A percentile compares a stretch with the other conserved stretches of the same genome.
These are phyloP conservation scores for Diuraphis noxia DNA, from an alignment of 1,140 invertebrate genomes.

Conservation along the genomic window DNA sequence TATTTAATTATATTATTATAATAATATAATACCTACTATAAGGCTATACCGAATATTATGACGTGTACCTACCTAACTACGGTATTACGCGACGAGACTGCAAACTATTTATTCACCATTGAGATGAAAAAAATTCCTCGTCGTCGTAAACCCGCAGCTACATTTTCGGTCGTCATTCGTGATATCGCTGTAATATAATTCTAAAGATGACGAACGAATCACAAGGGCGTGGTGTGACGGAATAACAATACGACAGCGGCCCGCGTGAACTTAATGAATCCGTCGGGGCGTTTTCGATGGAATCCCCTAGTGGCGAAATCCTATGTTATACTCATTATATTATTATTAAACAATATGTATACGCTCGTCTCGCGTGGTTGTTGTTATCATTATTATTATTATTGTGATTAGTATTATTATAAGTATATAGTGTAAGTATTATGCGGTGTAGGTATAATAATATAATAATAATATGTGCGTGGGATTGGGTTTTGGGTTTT, in stretches of 20 bases:
- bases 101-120: not conserved
- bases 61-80: not conserved
- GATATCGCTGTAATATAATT: constrained; percentile 40
- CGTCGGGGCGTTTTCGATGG: constrained; percentile 18
- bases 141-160: not conserved
- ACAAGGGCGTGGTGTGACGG: not conserved
- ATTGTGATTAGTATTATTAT: not conserved
- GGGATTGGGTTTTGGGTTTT: not conserved
- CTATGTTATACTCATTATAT: not conserved
- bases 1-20: not conserved
- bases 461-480: not conserved
- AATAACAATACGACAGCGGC: not conserved
- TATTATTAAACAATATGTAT: not conserved
- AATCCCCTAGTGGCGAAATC: not conserved
- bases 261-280: constrained; percentile 10
- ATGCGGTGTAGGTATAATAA: too few species aligned
- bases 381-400: not conserved
- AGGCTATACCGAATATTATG: not conserved
- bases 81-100: not conserved
- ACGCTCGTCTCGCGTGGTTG: not conserved
- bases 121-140: not conserved
- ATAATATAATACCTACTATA: too few species aligned
- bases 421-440: not conserved
- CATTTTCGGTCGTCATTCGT: not conserved
- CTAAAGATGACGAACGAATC: not conserved